These are phyloP conservation scores for Mormyrops boulengeri DNA, from an alignment of 2,797 vertebrate species.

Conservation along the genomic window DNA sequence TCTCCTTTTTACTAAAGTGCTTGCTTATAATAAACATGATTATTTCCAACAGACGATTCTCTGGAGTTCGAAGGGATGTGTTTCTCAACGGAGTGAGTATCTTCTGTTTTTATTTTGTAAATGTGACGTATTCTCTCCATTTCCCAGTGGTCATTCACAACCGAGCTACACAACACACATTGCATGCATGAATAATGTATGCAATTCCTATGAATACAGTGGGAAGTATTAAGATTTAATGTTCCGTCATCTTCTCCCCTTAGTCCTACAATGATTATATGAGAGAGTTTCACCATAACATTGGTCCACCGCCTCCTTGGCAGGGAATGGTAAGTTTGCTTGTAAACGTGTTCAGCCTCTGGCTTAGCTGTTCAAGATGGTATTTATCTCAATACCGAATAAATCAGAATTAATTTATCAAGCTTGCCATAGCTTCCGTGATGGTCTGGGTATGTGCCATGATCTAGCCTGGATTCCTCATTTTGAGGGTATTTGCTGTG, in stretches of 20 bases:
- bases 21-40: neutral
- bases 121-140: neutral
- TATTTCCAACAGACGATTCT: conserved; percentile 82
- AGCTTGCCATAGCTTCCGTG: neutral
- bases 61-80: conserved; percentile 86
- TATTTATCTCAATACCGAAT: neutral
- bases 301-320: conserved; percentile 91
- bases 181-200: neutral
- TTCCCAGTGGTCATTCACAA: neutral
- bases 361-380: neutral
- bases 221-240: neutral
- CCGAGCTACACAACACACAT: neutral
- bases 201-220: neutral
- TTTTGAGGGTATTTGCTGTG: neutral
- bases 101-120: neutral
- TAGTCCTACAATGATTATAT: conserved; percentile 98
- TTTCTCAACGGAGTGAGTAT: conserved; percentile 95
- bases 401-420: neutral
- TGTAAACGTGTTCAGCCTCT: neutral
- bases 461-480: neutral
- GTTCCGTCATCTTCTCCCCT: conserved; percentile 38
- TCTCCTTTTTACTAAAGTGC: conserved; percentile 30
- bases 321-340: conserved; percentile 83
- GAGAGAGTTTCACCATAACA: conserved; percentile 90
- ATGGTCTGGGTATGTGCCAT: neutral